phyloP scores from a whole-genome alignment of 1,140 invertebrate genomes.

The Catajapyx aquilonaris region DNA sequence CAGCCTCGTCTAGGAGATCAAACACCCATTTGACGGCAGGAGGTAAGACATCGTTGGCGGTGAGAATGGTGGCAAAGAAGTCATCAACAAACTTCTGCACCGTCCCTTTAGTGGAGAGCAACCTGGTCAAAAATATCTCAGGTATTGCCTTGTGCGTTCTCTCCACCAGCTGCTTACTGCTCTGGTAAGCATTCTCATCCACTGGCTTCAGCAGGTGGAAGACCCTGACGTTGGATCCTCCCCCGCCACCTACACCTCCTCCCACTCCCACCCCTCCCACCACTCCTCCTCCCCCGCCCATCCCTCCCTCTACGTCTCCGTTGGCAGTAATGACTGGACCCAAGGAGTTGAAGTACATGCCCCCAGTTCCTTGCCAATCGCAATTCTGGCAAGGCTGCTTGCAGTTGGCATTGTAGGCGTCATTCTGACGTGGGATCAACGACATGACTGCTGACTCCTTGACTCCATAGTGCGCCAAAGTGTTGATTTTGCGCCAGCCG shows the following conservation, averaged over 20 bases:
- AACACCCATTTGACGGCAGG: conserved; percentile 89
- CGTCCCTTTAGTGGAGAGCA: conserved; percentile 84
- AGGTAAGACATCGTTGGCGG: conserved; percentile 70
- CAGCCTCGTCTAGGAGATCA: conserved; percentile 80
- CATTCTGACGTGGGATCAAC: conserved; percentile 67
- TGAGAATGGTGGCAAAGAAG: conserved; percentile 73
- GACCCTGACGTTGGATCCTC: conserved; percentile 31
- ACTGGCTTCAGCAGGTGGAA: conserved; percentile 71
- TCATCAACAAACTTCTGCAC: conserved; percentile 93
- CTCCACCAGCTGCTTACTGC: conserved; percentile 34
- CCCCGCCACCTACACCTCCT: too few relatives aligned
- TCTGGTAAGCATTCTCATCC: conserved; percentile 35
- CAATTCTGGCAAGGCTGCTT: conserved; percentile 65
- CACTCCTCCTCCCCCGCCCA: too few relatives aligned
- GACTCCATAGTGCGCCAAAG: conserved; percentile 77
- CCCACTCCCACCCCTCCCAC: too few relatives aligned
- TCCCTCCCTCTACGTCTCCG: conserved; percentile 51
- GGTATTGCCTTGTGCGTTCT: conserved; percentile 79
- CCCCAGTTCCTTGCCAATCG: conserved; percentile 26
- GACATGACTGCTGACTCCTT: conserved; percentile 89
- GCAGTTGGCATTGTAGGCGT: conserved; percentile 46
- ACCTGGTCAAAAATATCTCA: conserved; percentile 80
- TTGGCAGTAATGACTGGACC: conserved; percentile 51
- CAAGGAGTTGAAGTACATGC: conserved; percentile 49
- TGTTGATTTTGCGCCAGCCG: conserved; percentile 80